A percentile compares a stretch with the other conserved stretches of the same genome.
phyloP scores from a whole-genome alignment of 2,113 vertebrate genomes.

The Atherinomorus stipes region DNA sequence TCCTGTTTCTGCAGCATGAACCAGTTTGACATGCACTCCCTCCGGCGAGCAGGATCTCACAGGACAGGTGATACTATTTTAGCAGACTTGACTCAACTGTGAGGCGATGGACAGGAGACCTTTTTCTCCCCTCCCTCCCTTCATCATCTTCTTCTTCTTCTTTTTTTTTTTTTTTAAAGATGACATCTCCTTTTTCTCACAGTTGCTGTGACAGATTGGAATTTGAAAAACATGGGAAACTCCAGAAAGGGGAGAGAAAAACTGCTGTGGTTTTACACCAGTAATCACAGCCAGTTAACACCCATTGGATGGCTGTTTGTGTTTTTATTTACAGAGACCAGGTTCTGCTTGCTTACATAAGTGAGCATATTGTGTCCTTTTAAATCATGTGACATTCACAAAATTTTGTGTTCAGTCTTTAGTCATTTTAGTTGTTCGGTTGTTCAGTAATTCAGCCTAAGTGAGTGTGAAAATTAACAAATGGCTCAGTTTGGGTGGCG shows the following conservation, averaged over 20 bases:
- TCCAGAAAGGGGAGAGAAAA: slow-evolving; percentile 64
- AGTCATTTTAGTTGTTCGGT: slow-evolving; percentile 7
- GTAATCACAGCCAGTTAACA: slow-evolving; percentile 73
- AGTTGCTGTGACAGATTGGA: slow-evolving; percentile 63
- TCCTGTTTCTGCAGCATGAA: slow-evolving; percentile 68
- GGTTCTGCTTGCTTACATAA: slow-evolving; percentile 36
- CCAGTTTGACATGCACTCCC: slow-evolving; percentile 18
- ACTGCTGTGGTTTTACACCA: slow-evolving; percentile 65
- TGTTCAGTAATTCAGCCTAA: background rate
- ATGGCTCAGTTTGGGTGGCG: slow-evolving; percentile 35
- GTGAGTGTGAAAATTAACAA: slow-evolving; percentile 34
- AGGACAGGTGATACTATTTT: slow-evolving; percentile 63
- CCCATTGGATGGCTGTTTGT: slow-evolving; percentile 57
- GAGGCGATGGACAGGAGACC: slow-evolving; percentile 15
- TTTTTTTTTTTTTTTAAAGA: background rate
- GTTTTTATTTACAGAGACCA: slow-evolving; percentile 62
- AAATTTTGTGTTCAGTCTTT: background rate
- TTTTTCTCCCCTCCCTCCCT: background rate
- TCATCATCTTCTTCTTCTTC: too few relatives aligned
- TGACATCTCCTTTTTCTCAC: slow-evolving; percentile 64
- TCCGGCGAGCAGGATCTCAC: slow-evolving; percentile 51
- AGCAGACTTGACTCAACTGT: slow-evolving; percentile 46
- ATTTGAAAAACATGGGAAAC: slow-evolving; percentile 75
- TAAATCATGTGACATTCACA: slow-evolving; percentile 10
- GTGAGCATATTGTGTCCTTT: slow-evolving; percentile 2